Evolutionary conservation across 2,797 vertebrate species (phyloP).

Genomic region (Ptychobarbus kaznakovi): DNA sequence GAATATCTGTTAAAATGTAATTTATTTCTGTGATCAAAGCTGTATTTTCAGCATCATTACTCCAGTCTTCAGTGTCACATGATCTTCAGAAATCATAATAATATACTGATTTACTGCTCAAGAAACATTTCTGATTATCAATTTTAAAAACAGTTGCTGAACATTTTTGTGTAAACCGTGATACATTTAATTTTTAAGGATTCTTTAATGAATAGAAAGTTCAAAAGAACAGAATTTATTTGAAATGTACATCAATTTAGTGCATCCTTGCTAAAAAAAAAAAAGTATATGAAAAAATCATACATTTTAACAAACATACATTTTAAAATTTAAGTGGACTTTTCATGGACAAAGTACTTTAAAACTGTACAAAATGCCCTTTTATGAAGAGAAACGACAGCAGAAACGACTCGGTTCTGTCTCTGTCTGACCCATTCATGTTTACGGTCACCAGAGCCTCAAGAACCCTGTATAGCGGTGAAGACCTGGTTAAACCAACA

Average conservation of each 20-base stretch:
- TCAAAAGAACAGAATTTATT: neutral
- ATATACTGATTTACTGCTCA: too few species aligned
- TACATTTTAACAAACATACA: too few species aligned
- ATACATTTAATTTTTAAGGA: neutral
- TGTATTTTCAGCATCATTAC: neutral
- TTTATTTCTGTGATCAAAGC: neutral
- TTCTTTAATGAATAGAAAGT: neutral
- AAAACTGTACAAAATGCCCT: neutral
- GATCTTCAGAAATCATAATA: neutral
- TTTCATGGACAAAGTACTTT: neutral
- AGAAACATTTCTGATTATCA: neutral
- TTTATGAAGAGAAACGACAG: neutral
- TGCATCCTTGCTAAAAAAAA: neutral
- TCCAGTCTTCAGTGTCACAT: neutral
- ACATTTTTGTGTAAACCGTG: neutral
- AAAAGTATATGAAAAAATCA: too few species aligned
- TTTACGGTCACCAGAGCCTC: neutral
- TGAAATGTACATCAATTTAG: neutral
- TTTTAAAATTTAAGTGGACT: too few species aligned
- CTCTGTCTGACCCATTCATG: neutral
- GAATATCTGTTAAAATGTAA: neutral
- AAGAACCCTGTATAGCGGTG: neutral
- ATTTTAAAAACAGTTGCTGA: neutral
- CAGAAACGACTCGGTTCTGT: neutral
- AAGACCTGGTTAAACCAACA: neutral